These are phyloP conservation scores for Liopterus haemorrhoidalis DNA, from an alignment of 2,888 invertebrate genomes.

Conservation along the genomic window DNA sequence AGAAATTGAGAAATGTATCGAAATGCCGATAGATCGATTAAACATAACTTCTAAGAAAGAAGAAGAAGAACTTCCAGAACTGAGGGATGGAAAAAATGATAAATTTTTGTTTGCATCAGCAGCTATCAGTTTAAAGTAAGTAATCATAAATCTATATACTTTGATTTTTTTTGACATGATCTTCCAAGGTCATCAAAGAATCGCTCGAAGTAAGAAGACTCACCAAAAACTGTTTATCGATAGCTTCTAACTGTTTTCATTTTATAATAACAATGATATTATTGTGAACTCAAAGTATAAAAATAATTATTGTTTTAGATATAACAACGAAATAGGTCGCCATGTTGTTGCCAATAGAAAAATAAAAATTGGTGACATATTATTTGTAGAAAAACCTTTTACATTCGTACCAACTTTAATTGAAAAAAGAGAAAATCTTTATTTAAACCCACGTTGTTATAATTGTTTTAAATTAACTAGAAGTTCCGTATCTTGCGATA, in stretches of 20 bases:
- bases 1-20: slow-evolving; percentile 29
- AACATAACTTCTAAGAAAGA: slow-evolving; percentile 17
- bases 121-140: slow-evolving; percentile 47
- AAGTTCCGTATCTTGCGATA: slow-evolving; percentile 62
- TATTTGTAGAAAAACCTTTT: slow-evolving; percentile 77
- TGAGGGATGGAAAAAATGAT: slow-evolving; percentile 48
- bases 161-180: too few species aligned
- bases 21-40: slow-evolving; percentile 9
- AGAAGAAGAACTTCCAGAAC: slow-evolving; percentile 43
- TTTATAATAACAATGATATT: too few species aligned
- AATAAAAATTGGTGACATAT: slow-evolving; percentile 60
- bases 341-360: slow-evolving; percentile 57
- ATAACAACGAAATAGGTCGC: slow-evolving; percentile 56
- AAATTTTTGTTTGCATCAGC: slow-evolving; percentile 52
- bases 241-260: too few species aligned
- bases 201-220: too few species aligned
- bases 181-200: too few species aligned
- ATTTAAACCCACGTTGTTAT: slow-evolving; percentile 58
- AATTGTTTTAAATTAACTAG: slow-evolving; percentile 60
- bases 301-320: slow-evolving; percentile 46
- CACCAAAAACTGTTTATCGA: too few species aligned
- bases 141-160: slow-evolving; percentile 14
- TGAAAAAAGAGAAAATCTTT: slow-evolving; percentile 49
- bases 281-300: too few species aligned
- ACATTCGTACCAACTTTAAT: slow-evolving; percentile 62